Conservation (phyloP, 2,113 vertebrate genomes). For the Solea senegalensis region DNA sequence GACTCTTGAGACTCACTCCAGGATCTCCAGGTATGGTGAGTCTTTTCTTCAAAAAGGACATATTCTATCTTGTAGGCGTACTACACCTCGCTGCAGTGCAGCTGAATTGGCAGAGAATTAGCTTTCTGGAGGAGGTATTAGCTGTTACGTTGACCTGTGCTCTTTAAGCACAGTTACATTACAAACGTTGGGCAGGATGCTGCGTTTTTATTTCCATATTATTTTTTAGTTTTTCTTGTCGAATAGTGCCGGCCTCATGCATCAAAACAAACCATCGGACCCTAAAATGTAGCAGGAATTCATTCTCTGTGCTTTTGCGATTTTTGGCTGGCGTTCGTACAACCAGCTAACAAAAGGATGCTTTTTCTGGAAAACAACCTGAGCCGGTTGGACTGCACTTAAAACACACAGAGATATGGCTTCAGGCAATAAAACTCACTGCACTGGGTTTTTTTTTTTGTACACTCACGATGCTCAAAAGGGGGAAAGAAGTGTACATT, state of each 20-base stretch:
- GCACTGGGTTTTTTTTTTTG: constrained; percentile 55
- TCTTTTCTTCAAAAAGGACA: constrained; percentile 52
- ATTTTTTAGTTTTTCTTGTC: not conserved
- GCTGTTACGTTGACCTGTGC: constrained; percentile 80
- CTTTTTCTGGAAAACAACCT: constrained; percentile 57
- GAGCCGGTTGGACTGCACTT: constrained; percentile 85
- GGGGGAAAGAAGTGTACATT: not conserved
- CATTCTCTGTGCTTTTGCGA: constrained; percentile 49
- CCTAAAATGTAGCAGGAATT: constrained; percentile 74
- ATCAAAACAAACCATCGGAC: constrained; percentile 58
- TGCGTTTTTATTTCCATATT: constrained; percentile 3
- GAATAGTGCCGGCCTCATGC: constrained; percentile 42
- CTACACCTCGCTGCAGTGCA: constrained; percentile 81
- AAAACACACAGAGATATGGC: constrained; percentile 56
- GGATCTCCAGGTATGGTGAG: constrained; percentile 54
- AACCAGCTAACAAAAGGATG: constrained; percentile 60
- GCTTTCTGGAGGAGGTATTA: constrained; percentile 56
- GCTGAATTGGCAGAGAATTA: constrained; percentile 73
- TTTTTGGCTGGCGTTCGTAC: constrained; percentile 40
- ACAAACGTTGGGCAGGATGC: constrained; percentile 32
- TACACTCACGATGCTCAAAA: constrained; percentile 37
- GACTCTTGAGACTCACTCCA: constrained; percentile 62
- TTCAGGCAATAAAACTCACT: constrained; percentile 62
- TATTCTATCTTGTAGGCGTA: constrained; percentile 72
- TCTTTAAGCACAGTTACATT: constrained; percentile 67